Evolutionary conservation across 1,140 invertebrate genomes (phyloP).

Genomic region (Pachypsylla venusta): DNA sequence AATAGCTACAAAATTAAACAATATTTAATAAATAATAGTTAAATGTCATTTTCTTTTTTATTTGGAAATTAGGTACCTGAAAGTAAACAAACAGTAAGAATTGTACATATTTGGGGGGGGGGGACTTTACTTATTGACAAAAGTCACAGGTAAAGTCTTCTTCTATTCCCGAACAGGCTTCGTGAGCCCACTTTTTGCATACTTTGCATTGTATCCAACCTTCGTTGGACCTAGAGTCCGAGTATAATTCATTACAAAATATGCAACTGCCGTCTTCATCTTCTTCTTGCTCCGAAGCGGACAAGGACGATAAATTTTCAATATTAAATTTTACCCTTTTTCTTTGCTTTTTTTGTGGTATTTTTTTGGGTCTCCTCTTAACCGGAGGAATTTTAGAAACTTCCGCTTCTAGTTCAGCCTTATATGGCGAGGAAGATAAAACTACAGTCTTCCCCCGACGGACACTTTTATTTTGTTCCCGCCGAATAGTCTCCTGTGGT

Average conservation of each 20-base stretch:
- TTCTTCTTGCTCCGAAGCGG: neutral
- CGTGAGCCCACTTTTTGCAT: no score
- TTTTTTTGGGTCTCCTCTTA: neutral
- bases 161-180: no score
- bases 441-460: neutral
- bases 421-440: neutral
- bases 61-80: no score
- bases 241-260: neutral
- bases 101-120: no score
- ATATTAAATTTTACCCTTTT: neutral
- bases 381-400: neutral
- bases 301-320: neutral
- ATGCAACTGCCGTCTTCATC: neutral
- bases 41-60: no score
- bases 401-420: neutral
- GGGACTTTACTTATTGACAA: no score
- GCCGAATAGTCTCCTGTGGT: neutral
- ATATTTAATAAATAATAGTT: no score
- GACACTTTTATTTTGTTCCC: neutral
- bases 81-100: no score
- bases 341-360: neutral
- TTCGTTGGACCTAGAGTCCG: neutral
- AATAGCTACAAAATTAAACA: no score
- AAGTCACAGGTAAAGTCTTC: no score
- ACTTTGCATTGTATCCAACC: neutral